Evolutionary conservation across 1,140 invertebrate species (phyloP).

Genomic region (Diorhabda carinulata): DNA sequence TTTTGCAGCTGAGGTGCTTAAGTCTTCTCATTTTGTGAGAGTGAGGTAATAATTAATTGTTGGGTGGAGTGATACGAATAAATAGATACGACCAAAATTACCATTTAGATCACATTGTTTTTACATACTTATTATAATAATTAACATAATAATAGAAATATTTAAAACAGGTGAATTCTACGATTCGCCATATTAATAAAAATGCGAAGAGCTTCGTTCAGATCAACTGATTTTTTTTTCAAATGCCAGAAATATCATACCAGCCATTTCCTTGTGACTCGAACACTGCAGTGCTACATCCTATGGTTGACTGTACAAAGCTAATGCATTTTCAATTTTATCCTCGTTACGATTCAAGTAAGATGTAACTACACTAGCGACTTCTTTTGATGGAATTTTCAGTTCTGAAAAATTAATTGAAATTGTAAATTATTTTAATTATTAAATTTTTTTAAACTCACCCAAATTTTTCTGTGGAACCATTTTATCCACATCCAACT

Average conservation of each 20-base stretch:
- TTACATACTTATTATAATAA: too few relatives aligned
- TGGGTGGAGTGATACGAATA: conserved; percentile 2
- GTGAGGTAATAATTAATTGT: conserved; percentile 5
- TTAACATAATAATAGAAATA: too few relatives aligned
- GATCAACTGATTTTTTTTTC: too few relatives aligned
- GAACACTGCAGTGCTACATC: conserved; percentile 34
- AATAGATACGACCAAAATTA: neutral
- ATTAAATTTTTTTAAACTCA: neutral
- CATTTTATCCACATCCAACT: too few relatives aligned
- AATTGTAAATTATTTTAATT: neutral
- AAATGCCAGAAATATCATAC: too few relatives aligned
- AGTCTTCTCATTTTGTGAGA: neutral
- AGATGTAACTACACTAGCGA: neutral
- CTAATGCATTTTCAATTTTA: conserved; percentile 2
- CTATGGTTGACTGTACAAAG: conserved; percentile 20
- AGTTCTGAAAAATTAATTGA: neutral
- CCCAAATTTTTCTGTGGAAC: too few relatives aligned
- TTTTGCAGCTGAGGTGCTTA: too few relatives aligned
- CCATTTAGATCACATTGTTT: too few relatives aligned
- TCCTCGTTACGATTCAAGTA: neutral
- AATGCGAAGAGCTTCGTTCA: too few relatives aligned
- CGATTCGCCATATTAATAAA: too few relatives aligned
- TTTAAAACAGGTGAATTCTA: too few relatives aligned
- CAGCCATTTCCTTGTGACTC: neutral
- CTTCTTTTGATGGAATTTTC: neutral